These are phyloP conservation scores for Monoplex corrugatus DNA, from an alignment of 2,888 invertebrate species.

Conservation along the genomic window DNA sequence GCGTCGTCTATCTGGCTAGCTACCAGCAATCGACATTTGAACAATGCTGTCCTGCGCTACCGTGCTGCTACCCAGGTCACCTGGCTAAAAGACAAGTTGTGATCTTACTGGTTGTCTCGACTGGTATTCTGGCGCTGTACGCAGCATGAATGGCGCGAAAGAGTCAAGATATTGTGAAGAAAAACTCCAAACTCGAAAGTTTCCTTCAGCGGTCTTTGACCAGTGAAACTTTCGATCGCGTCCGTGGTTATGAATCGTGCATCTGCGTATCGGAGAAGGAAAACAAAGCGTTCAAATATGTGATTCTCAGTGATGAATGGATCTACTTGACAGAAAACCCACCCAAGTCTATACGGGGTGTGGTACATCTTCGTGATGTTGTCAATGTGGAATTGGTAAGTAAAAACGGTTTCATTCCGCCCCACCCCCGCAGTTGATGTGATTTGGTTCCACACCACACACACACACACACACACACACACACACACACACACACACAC, in stretches of 20 bases:
- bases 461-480: no score
- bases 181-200: slow-evolving; percentile 79
- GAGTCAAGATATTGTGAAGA: slow-evolving; percentile 70
- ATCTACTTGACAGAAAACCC: slow-evolving; percentile 81
- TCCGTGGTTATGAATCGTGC: slow-evolving; percentile 79
- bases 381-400: slow-evolving; percentile 78
- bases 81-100: neutral
- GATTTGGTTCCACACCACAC: no score
- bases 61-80: neutral
- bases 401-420: no score
- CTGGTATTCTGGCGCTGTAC: slow-evolving; percentile 29
- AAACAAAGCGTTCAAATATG: slow-evolving; percentile 79
- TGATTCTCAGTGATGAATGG: slow-evolving; percentile 78
- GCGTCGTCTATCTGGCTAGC: slow-evolving; percentile 31
- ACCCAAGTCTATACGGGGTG: slow-evolving; percentile 75
- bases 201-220: slow-evolving; percentile 77
- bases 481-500: no score
- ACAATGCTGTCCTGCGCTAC: slow-evolving; percentile 27
- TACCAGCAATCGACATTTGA: slow-evolving; percentile 14
- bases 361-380: slow-evolving; percentile 76
- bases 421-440: no score
- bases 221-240: slow-evolving; percentile 77
- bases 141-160: slow-evolving; percentile 71
- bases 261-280: slow-evolving; percentile 79
- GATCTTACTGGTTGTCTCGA: neutral